These are phyloP conservation scores for Bryconaethiops microstoma DNA, from an alignment of 2,797 vertebrate species.

Conservation along the genomic window DNA sequence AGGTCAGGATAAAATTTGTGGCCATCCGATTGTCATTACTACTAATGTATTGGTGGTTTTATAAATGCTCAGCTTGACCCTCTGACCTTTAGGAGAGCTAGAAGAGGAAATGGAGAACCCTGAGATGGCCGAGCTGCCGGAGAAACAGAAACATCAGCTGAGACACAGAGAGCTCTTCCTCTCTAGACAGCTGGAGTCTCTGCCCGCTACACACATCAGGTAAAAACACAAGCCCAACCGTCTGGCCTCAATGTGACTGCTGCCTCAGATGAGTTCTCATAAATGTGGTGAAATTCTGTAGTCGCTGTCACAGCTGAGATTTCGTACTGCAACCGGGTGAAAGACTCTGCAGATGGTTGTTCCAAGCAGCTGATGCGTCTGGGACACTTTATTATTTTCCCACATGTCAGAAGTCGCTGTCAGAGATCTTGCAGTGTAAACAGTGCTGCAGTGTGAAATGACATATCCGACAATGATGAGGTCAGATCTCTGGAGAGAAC, in stretches of 20 bases:
- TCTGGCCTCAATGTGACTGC: too few relatives aligned
- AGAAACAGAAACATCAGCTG: constrained; percentile 96
- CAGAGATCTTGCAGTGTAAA: constrained; percentile 30
- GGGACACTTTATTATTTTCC: constrained; percentile 35
- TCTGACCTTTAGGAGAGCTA: constrained; percentile 85
- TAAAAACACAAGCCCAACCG: constrained; percentile 58
- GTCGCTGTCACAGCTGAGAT: neutral
- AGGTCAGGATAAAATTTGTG: neutral
- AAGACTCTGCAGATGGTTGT: constrained; percentile 16
- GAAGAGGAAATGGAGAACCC: constrained; percentile 98
- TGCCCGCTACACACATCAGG: constrained; percentile 98
- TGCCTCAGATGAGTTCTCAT: neutral
- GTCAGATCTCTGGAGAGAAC: constrained; percentile 1
- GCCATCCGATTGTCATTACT: neutral
- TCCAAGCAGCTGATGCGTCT: constrained; percentile 14
- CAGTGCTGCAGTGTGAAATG: constrained; percentile 10
- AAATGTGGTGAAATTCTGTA: constrained; percentile 21
- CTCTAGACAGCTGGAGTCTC: constrained; percentile 92
- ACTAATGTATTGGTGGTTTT: neutral
- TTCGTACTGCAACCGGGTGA: neutral
- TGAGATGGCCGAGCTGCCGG: constrained; percentile 91
- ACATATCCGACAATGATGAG: constrained; percentile 10
- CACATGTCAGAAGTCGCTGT: constrained; percentile 17
- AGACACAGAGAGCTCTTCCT: constrained; percentile 95
- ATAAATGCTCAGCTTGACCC: constrained; percentile 23